Percentiles rank a stretch among this genome's conserved stretches.
Evolutionary conservation across 1,140 invertebrate genomes (phyloP).

Genomic region (Varroa destructor): DNA sequence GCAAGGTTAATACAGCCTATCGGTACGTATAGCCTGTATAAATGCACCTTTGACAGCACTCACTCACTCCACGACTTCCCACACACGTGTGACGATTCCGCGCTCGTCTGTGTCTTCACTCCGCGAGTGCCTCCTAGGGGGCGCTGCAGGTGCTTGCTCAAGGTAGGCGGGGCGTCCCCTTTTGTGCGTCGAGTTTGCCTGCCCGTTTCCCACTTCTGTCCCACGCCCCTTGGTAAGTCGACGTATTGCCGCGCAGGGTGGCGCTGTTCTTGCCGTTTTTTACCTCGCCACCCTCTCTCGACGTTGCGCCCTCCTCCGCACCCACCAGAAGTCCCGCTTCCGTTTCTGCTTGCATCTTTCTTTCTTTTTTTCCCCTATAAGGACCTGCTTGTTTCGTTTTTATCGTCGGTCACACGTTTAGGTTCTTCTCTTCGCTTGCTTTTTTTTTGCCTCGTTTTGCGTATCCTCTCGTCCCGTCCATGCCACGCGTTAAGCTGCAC

Average conservation of each 20-base stretch:
- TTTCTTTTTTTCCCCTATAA: no score
- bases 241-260: conserved; percentile 23
- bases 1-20: no score
- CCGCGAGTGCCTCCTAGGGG: conserved; percentile 26
- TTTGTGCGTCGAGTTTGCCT: no score
- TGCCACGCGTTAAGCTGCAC: no score
- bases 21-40: no score
- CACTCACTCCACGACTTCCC: conserved; percentile 1
- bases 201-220: not conserved
- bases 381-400: not conserved
- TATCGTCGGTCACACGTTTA: not conserved
- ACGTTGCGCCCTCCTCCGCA: conserved; percentile 12
- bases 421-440: not conserved
- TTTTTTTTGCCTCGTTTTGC: no score
- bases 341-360: not conserved
- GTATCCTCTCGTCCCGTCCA: no score
- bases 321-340: not conserved
- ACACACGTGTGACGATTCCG: conserved; percentile 13
- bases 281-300: conserved; percentile 16
- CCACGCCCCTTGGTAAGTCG: conserved; percentile 14
- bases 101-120: not conserved
- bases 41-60: no score
- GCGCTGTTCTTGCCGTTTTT: conserved; percentile 23
- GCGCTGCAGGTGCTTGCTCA: conserved; percentile 6
- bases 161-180: conserved; percentile 5